phyloP scores from a whole-genome alignment of 2,888 invertebrate species.

The Psylliodes chrysocephalus region DNA sequence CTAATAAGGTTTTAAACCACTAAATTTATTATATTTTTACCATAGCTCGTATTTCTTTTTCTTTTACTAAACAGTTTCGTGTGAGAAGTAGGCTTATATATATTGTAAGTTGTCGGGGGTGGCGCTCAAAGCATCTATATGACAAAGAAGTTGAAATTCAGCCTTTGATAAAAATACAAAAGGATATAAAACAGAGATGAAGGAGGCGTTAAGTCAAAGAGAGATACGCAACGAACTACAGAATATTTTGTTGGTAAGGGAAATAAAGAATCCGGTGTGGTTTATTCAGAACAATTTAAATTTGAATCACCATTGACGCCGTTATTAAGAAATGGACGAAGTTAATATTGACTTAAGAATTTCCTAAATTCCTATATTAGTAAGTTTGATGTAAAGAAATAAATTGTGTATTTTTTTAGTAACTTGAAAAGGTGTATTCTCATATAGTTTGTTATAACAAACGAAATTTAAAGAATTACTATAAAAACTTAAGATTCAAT shows the following conservation, averaged over 20 bases:
- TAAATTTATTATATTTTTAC: no score
- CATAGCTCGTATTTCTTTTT: neutral
- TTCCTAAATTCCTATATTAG: no score
- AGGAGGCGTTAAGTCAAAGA: constrained; percentile 14
- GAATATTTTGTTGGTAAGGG: neutral
- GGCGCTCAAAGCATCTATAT: constrained; percentile 4
- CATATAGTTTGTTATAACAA: no score
- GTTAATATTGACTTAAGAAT: no score
- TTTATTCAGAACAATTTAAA: neutral
- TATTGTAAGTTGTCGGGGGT: neutral
- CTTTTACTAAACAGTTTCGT: neutral
- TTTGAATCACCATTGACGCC: neutral
- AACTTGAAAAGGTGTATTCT: no score
- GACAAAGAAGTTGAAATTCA: constrained; percentile 19
- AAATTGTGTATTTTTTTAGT: no score
- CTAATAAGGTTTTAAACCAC: no score
- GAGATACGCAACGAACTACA: constrained; percentile 3
- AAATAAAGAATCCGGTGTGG: neutral
- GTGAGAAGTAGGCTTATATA: neutral
- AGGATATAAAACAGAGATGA: constrained; percentile 10
- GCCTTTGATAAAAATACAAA: constrained; percentile 16
- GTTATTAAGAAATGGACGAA: no score
- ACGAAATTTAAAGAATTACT: no score
- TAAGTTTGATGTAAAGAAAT: no score
- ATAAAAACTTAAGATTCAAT: no score